Base-by-base conservation (phyloP, 2,888 invertebrate genomes). In the Hypsopygia costalis region DNA sequence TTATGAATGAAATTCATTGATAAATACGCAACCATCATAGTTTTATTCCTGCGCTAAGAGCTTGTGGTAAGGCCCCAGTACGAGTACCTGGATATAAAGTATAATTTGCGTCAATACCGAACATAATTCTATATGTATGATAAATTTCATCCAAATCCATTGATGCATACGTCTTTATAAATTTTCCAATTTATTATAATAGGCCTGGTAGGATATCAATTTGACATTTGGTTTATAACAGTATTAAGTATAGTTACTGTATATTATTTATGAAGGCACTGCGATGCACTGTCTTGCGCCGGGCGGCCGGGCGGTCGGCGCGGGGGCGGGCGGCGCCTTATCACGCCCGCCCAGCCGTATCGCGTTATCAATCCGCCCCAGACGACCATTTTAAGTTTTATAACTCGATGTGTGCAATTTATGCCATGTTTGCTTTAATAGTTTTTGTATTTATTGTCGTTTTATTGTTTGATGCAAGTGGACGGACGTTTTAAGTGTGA, bases 301-400 rank as follows among this genome's bases (percentile, higher is more conserved):
- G 54, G 54, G 48, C 52, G 52, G 43, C 51, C 55, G 54, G 16
- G 48, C 52, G 52, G 43, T 51, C 55, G 53, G 50, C 59, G 58
- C 61, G 59, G 60, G 54, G 55, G 51, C 52, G 52, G 51, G 39
- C 38, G 38, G 33, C 38, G 34, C 20, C 58, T 60, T 74, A 73
- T 72, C 72, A 43, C 68, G 55, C 58, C 58, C 69, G 69, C 69
- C 67, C 75, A 74, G 74, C 59, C 68, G 62, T 71, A 70, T 77
- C 73, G 57, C 64, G 58, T 39, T 62, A 67, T 70, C 71, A 52
- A 53, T 52, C 50, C 59, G 65, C 63, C 58, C 59, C 69, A 70
- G 70, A 56, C 69, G 55, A 39, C 43, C 56, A 55, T 58, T 55
- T 56, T 56, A 60, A 68, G 55, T 74, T 70, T 71, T 70, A 71